These are phyloP conservation scores for Leptinotarsa undecemlineata DNA, from an alignment of 1,140 invertebrate genomes.

Conservation along the genomic window DNA sequence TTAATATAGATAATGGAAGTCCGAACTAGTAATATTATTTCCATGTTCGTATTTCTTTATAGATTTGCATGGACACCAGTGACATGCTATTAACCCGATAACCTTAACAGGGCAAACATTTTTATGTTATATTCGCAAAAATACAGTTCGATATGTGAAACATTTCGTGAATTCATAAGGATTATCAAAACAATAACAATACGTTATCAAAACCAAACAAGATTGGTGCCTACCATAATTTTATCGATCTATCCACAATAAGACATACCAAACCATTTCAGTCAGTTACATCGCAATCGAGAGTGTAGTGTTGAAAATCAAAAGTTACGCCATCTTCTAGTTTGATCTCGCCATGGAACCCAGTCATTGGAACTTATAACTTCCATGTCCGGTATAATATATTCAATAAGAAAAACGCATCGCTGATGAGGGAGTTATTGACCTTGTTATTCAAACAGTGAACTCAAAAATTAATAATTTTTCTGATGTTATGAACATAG, in stretches of 20 bases:
- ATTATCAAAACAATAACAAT: background rate
- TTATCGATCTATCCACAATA: constrained; percentile 3
- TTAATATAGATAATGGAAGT: too few species aligned
- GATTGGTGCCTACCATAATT: background rate
- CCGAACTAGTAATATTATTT: too few species aligned
- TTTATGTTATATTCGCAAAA: too few species aligned
- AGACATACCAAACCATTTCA: background rate
- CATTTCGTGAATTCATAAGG: background rate
- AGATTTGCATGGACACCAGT: too few species aligned
- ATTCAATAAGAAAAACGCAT: constrained; percentile 8
- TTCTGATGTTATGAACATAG: background rate
- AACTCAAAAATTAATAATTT: constrained; percentile 1
- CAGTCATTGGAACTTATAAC: background rate
- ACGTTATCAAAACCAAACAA: constrained; percentile 8
- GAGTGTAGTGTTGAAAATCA: background rate
- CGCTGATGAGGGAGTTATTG: constrained; percentile 1
- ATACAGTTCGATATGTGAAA: too few species aligned
- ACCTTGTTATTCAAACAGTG: background rate
- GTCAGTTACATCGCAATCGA: constrained; percentile 1
- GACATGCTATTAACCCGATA: too few species aligned
- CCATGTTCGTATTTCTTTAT: too few species aligned
- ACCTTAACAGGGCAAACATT: too few species aligned
- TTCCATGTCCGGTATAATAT: background rate
- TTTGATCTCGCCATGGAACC: background rate
- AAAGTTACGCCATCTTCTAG: background rate